Conservation (phyloP, 2,797 vertebrate genomes). For the Rhinella marina region DNA sequence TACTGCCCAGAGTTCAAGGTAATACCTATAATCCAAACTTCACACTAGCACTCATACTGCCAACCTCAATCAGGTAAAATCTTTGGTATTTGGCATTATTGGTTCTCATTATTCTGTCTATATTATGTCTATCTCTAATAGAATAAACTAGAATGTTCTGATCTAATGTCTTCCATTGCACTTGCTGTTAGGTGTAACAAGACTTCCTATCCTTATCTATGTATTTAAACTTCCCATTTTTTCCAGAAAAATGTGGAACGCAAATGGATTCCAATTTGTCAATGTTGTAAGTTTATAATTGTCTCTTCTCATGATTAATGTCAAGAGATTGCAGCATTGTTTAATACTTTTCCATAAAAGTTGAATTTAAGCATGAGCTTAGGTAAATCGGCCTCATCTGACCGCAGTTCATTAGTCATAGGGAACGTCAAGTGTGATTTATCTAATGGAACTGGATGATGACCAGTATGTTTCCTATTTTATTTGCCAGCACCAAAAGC, state of each 20-base stretch:
- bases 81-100: neutral
- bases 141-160: neutral
- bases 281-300: neutral
- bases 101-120: neutral
- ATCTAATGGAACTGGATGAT: constrained; percentile 46
- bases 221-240: neutral
- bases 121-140: neutral
- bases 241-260: neutral
- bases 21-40: neutral
- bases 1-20: neutral
- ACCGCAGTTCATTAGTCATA: constrained; percentile 4
- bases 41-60: neutral
- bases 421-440: constrained; percentile 27
- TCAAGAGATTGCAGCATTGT: neutral
- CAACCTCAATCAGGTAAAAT: neutral
- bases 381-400: constrained; percentile 18
- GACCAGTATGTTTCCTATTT: constrained; percentile 26
- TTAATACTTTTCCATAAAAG: constrained; percentile 32
- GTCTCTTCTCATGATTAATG: neutral
- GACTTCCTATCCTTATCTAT: neutral
- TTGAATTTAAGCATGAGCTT: constrained; percentile 20
- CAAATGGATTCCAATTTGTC: neutral
- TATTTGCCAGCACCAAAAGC: constrained; percentile 42
- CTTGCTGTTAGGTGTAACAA: neutral
- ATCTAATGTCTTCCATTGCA: neutral